These are phyloP conservation scores for Enteromius treurensis DNA, from an alignment of 2,797 vertebrate species.

Conservation along the genomic window DNA sequence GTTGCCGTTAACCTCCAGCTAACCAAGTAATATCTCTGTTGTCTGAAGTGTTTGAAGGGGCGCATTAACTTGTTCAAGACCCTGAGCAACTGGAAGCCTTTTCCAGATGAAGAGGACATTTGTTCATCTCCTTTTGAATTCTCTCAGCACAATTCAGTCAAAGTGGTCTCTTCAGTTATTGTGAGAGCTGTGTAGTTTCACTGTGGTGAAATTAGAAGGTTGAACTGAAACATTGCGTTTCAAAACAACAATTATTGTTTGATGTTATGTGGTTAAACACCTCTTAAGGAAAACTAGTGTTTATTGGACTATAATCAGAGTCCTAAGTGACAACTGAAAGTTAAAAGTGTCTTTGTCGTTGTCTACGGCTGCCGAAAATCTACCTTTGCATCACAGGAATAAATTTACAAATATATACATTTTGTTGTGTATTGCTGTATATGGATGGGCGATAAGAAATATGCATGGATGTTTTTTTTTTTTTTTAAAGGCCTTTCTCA, in stretches of 20 bases:
- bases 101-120: slow-evolving; percentile 40
- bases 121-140: slow-evolving; percentile 44
- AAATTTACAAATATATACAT: neutral
- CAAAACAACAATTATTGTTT: slow-evolving; percentile 20
- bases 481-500: no score
- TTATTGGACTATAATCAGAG: slow-evolving; percentile 3
- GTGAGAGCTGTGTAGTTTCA: slow-evolving; percentile 21
- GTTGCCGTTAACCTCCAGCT: slow-evolving; percentile 54
- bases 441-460: neutral
- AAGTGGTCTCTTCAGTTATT: neutral
- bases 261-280: neutral
- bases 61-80: slow-evolving; percentile 14
- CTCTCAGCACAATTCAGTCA: slow-evolving; percentile 51
- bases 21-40: slow-evolving; percentile 50
- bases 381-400: neutral
- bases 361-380: neutral
- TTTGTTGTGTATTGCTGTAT: neutral
- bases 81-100: slow-evolving; percentile 17
- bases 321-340: neutral
- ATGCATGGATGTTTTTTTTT: neutral
- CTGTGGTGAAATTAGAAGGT: slow-evolving; percentile 2
- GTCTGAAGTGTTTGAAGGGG: slow-evolving; percentile 37
- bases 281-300: slow-evolving; percentile 5
- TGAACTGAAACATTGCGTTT: slow-evolving; percentile 14
- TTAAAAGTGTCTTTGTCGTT: no score